Evolutionary conservation across 2,888 invertebrate species (phyloP).

Genomic region (Aspidiotus destructor): DNA sequence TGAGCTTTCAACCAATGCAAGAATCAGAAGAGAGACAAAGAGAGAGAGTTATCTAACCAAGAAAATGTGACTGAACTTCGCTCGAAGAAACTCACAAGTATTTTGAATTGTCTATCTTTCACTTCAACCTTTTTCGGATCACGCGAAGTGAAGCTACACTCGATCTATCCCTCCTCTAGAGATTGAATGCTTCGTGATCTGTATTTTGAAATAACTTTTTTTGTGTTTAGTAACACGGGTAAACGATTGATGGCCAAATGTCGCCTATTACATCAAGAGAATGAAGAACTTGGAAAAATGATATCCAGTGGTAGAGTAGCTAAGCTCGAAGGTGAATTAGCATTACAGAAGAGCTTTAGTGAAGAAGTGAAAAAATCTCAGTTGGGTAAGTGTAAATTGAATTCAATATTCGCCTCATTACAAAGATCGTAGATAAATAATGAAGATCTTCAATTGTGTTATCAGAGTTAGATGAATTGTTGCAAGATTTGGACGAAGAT

Average conservation of each 20-base stretch:
- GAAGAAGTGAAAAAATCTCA: slow-evolving; percentile 95
- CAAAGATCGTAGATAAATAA: too few species aligned
- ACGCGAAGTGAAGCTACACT: neutral
- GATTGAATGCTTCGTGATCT: too few species aligned
- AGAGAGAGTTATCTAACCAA: too few species aligned
- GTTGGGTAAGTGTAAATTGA: slow-evolving; percentile 55
- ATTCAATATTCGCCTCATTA: too few species aligned
- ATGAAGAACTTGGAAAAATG: slow-evolving; percentile 92
- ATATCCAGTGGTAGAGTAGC: slow-evolving; percentile 90
- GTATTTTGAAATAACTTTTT: too few species aligned
- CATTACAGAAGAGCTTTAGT: slow-evolving; percentile 86
- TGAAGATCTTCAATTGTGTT: too few species aligned
- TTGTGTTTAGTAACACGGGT: slow-evolving; percentile 68
- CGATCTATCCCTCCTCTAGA: too few species aligned
- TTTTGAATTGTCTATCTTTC: neutral
- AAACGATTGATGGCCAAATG: slow-evolving; percentile 97
- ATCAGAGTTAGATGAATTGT: slow-evolving; percentile 83
- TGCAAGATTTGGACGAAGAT: slow-evolving; percentile 92
- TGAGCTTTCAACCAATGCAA: neutral
- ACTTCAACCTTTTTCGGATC: neutral
- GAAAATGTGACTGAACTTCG: too few species aligned
- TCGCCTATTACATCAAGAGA: slow-evolving; percentile 86
- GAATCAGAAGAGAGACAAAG: too few species aligned
- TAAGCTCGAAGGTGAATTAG: slow-evolving; percentile 89
- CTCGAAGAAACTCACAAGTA: too few species aligned